Conservation (phyloP, 2,113 vertebrate species). For the Artemisiospiza belli region DNA sequence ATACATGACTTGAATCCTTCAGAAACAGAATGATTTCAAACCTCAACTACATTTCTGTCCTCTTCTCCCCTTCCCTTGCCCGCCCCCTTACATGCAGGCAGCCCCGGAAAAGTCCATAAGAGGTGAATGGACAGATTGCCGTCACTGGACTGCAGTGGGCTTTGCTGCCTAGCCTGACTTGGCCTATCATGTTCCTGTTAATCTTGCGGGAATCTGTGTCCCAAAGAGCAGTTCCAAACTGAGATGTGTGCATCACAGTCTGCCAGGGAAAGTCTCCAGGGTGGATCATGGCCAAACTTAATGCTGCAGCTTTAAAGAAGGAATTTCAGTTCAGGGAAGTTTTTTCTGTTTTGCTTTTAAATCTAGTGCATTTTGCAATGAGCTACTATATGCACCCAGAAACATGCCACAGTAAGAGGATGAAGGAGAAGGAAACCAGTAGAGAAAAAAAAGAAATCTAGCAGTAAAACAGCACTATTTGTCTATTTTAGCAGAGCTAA, state of each 20-base stretch:
- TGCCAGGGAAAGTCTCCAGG: slow-evolving; percentile 26
- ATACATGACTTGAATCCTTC: neutral
- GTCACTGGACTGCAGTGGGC: neutral
- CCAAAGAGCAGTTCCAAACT: slow-evolving; percentile 27
- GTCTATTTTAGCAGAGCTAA: neutral
- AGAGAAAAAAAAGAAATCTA: neutral
- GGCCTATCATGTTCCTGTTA: slow-evolving; percentile 21
- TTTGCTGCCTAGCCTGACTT: neutral
- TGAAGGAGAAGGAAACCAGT: neutral
- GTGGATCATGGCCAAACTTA: neutral
- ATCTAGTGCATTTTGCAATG: neutral
- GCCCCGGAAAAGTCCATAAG: neutral
- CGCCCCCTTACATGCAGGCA: neutral
- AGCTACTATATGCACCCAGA: neutral
- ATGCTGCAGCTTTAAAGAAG: slow-evolving; percentile 13
- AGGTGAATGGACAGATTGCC: neutral
- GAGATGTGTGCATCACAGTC: neutral
- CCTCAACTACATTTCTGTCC: neutral
- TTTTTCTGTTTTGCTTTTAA: neutral
- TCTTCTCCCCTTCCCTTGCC: neutral
- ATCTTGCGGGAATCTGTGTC: neutral
- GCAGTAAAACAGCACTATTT: neutral
- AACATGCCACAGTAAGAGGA: neutral
- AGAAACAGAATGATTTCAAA: neutral
- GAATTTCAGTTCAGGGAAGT: neutral